phyloP scores from a whole-genome alignment of 2,888 invertebrate species.

The Malachius bipustulatus region DNA sequence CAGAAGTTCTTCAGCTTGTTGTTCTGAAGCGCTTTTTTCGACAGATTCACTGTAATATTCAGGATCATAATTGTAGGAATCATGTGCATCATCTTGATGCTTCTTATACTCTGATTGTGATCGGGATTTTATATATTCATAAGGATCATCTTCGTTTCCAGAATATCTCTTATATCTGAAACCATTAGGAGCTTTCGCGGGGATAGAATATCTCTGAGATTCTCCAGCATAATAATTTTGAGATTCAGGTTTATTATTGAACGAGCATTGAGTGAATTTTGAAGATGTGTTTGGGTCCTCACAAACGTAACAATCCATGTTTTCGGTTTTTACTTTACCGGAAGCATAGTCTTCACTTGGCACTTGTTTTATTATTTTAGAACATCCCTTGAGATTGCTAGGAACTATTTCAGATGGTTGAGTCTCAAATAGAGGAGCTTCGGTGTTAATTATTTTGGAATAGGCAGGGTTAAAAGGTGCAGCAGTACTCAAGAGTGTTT shows the following conservation, averaged over 20 bases:
- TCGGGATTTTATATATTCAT: conserved; percentile 40
- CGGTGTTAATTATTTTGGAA: conserved; percentile 31
- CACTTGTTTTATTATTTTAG: conserved; percentile 45
- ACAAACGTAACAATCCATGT: conserved; percentile 44
- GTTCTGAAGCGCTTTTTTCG: conserved; percentile 48
- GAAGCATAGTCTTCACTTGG: conserved; percentile 24
- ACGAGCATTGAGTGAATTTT: conserved; percentile 46
- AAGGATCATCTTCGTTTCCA: conserved; percentile 37
- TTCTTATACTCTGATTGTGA: conserved; percentile 36
- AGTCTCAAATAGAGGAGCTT: conserved; percentile 16
- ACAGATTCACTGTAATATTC: conserved; percentile 41
- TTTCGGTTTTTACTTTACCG: conserved; percentile 26
- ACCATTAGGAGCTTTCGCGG: conserved; percentile 21
- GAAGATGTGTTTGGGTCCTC: conserved; percentile 42
- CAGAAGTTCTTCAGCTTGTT: conserved; percentile 45
- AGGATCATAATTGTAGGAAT: conserved; percentile 33
- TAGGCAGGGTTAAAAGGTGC: conserved; percentile 28
- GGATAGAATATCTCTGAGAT: conserved; percentile 29
- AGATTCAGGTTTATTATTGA: conserved; percentile 39
- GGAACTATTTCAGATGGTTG: conserved; percentile 24
- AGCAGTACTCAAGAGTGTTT: conserved; percentile 19
- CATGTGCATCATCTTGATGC: conserved; percentile 32
- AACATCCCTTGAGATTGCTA: conserved; percentile 41
- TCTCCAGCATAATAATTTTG: conserved; percentile 33
- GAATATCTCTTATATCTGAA: conserved; percentile 38